Percentiles rank a stretch among this genome's conserved stretches.
These are phyloP conservation scores for Trogon melanurus DNA, from an alignment of 2,113 vertebrate genomes.

Conservation along the genomic window DNA sequence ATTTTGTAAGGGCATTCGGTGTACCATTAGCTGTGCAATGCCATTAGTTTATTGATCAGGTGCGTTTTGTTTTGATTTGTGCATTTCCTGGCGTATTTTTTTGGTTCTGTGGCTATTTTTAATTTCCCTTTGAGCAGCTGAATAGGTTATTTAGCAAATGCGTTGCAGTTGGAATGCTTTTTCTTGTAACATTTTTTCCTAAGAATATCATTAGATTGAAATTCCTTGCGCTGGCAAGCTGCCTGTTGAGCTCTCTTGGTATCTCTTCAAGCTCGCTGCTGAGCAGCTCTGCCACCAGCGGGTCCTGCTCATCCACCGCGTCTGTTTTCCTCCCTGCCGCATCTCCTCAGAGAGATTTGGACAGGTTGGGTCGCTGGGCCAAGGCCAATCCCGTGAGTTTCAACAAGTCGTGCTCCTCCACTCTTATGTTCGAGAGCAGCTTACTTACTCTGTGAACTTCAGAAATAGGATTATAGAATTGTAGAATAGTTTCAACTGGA, in stretches of 20 bases:
- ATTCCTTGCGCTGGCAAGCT: background rate
- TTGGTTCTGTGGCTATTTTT: slow-evolving; percentile 3
- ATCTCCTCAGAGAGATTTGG: too few relatives aligned
- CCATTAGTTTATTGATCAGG: background rate
- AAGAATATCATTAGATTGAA: slow-evolving; percentile 9
- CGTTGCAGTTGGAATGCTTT: background rate
- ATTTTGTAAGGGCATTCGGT: background rate
- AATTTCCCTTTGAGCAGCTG: slow-evolving; percentile 27
- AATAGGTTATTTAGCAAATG: slow-evolving; percentile 45
- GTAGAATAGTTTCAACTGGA: too few relatives aligned
- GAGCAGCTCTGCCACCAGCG: background rate
- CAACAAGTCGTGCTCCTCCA: too few relatives aligned
- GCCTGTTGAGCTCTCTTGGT: background rate
- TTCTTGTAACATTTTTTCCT: slow-evolving; percentile 32
- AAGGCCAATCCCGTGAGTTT: too few relatives aligned
- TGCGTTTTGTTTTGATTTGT: background rate
- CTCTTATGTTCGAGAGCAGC: too few relatives aligned
- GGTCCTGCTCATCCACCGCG: background rate
- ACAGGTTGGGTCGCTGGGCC: too few relatives aligned
- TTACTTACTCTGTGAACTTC: too few relatives aligned
- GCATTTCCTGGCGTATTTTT: background rate
- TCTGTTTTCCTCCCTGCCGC: fast-evolving
- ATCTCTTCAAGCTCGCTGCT: background rate
- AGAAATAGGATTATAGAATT: too few relatives aligned
- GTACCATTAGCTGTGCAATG: fast-evolving